A percentile compares a stretch with the other conserved stretches of the same genome.
phyloP scores from a whole-genome alignment of 1,140 invertebrate species.

The Drosophila prosaltans region DNA sequence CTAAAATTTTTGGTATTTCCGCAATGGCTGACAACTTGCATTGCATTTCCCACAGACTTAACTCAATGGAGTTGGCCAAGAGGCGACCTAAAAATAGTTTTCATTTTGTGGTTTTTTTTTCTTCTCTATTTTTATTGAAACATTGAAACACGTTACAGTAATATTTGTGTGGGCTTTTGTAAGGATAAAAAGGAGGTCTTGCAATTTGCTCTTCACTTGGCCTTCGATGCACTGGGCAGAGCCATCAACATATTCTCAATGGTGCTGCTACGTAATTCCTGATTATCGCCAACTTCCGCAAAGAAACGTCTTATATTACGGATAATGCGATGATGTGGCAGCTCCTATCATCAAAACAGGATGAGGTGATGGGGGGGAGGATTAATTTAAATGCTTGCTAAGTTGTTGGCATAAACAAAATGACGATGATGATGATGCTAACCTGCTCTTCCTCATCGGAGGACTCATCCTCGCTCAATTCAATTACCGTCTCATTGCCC shows the following conservation, averaged over 20 bases:
- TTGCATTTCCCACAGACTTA: slow-evolving; percentile 77
- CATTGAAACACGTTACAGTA: slow-evolving; percentile 5
- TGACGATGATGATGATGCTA: slow-evolving; percentile 31
- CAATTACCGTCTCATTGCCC: slow-evolving; percentile 81
- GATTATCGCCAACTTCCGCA: slow-evolving; percentile 78
- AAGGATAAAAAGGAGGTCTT: slow-evolving; percentile 8
- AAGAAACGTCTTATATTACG: slow-evolving; percentile 82
- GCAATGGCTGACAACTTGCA: slow-evolving; percentile 78
- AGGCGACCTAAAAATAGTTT: slow-evolving; percentile 45
- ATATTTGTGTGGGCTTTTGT: neutral
- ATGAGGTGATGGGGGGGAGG: slow-evolving; percentile 17
- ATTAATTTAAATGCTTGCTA: slow-evolving; percentile 36
- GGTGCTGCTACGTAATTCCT: slow-evolving; percentile 71
- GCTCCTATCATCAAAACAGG: slow-evolving; percentile 55
- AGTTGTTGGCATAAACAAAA: slow-evolving; percentile 55
- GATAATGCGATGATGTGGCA: slow-evolving; percentile 82
- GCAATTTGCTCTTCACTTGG: slow-evolving; percentile 46
- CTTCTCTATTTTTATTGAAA: slow-evolving; percentile 9
- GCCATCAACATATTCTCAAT: slow-evolving; percentile 82
- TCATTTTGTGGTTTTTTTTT: neutral
- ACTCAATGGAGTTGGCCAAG: slow-evolving; percentile 64
- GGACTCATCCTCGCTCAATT: slow-evolving; percentile 82
- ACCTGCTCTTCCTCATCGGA: slow-evolving; percentile 82
- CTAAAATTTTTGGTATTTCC: slow-evolving; percentile 78
- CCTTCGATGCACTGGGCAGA: slow-evolving; percentile 72